A percentile compares a stretch with the other conserved stretches of the same genome.
phyloP scores from a whole-genome alignment of 2,113 vertebrate species.

The Microtus pennsylvanicus region DNA sequence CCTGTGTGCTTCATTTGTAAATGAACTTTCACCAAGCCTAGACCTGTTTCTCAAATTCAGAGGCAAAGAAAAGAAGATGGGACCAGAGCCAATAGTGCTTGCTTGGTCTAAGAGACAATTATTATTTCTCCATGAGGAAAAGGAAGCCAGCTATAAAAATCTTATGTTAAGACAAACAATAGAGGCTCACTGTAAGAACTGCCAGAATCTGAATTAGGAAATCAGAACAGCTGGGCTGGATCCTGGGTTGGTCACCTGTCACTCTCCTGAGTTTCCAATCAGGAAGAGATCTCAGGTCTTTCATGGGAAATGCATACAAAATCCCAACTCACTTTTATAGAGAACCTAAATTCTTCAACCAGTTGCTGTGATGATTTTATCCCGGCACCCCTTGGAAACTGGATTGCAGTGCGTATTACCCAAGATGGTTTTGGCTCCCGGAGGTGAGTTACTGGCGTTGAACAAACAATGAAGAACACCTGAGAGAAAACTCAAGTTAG shows the following conservation, averaged over 20 bases:
- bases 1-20: conserved; percentile 64
- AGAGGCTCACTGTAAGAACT: conserved; percentile 41
- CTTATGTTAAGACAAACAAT: conserved; percentile 74
- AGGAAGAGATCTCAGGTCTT: not conserved
- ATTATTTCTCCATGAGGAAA: conserved; percentile 72
- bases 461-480: conserved; percentile 53
- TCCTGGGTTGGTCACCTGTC: conserved; percentile 65
- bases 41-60: conserved; percentile 70
- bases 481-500: not conserved
- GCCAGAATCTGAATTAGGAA: conserved; percentile 75
- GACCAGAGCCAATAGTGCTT: conserved; percentile 65
- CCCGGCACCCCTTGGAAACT: conserved; percentile 28
- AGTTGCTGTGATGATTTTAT: conserved; percentile 61
- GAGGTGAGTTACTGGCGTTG: not conserved
- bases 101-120: conserved; percentile 63
- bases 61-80: conserved; percentile 66
- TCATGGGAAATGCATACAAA: not conserved
- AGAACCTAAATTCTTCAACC: conserved; percentile 57
- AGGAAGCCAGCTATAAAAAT: conserved; percentile 75
- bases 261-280: conserved; percentile 40
- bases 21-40: conserved; percentile 72
- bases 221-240: conserved; percentile 64
- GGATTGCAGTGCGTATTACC: conserved; percentile 16
- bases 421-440: not conserved
- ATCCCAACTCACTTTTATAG: not conserved